Evolutionary conservation across 1,140 invertebrate species (phyloP).

Genomic region (Chrysopa pallens): DNA sequence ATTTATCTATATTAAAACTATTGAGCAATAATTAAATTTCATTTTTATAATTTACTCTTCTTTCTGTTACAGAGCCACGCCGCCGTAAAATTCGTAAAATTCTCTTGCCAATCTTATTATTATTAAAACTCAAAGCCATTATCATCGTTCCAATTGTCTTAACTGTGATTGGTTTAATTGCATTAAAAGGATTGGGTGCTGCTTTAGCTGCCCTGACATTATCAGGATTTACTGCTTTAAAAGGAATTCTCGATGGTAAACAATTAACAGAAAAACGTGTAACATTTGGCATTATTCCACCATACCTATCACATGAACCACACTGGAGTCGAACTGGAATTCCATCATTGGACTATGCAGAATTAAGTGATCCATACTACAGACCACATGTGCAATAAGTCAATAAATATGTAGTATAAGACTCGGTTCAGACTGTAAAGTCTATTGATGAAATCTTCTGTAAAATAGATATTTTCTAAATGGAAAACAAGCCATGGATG

Average conservation of each 20-base stretch:
- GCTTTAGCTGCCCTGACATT: conserved; percentile 40
- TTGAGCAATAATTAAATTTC: too few species aligned
- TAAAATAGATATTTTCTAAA: too few species aligned
- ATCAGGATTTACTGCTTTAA: conserved; percentile 31
- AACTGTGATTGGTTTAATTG: conserved; percentile 35
- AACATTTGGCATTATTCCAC: conserved; percentile 27
- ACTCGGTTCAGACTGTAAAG: too few species aligned
- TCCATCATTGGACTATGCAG: neutral
- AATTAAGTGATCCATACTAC: neutral
- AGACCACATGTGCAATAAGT: neutral
- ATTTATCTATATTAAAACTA: too few species aligned
- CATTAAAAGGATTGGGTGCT: conserved; percentile 41
- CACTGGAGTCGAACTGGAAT: conserved; percentile 28
- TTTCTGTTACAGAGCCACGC: conserved; percentile 28
- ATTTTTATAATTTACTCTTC: too few species aligned
- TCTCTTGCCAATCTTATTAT: conserved; percentile 37
- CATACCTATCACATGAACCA: conserved; percentile 23
- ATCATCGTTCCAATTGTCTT: conserved; percentile 41
- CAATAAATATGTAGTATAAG: too few species aligned
- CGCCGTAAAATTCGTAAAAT: conserved; percentile 39
- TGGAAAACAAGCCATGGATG: too few species aligned
- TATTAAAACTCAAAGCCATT: conserved; percentile 39
- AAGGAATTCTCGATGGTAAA: conserved; percentile 22
- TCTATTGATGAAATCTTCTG: too few species aligned
- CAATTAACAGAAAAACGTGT: conserved; percentile 19